Conservation (phyloP, 2,113 vertebrate genomes). For the Myxocyprinus asiaticus region DNA sequence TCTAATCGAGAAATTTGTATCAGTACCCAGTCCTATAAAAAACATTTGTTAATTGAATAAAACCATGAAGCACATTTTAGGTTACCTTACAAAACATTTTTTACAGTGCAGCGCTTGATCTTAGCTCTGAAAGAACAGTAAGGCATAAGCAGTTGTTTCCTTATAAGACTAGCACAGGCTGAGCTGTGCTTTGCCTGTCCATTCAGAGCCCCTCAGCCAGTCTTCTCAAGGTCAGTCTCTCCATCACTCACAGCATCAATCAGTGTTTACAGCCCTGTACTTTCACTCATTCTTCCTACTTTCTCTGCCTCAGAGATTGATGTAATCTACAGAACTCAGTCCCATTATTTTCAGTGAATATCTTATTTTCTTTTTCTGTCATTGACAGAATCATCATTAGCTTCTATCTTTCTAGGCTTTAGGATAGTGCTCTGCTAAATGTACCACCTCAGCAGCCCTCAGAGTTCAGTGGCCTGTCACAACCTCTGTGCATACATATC, state of each 20-base stretch:
- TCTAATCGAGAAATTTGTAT: too few relatives aligned
- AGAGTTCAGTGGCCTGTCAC: neutral
- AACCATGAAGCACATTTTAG: too few relatives aligned
- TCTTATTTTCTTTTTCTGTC: conserved; percentile 8
- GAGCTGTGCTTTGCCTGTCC: neutral
- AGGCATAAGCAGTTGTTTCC: neutral
- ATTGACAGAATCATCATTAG: neutral
- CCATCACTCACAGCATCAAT: conserved; percentile 1
- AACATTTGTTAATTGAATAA: too few relatives aligned
- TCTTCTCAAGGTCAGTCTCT: conserved; percentile 29
- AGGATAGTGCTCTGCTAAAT: neutral
- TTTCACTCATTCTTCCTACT: neutral
- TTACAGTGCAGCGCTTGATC: too few relatives aligned
- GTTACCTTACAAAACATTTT: too few relatives aligned
- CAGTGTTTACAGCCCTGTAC: neutral
- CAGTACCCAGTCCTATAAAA: too few relatives aligned
- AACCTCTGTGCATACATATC: conserved; percentile 10
- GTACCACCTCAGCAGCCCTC: neutral
- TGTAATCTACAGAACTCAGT: neutral
- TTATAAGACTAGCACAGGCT: neutral
- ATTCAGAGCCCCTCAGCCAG: neutral
- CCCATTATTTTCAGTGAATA: neutral
- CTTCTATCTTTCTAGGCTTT: conserved; percentile 1
- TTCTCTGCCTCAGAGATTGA: neutral
- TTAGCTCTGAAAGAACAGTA: neutral